Conservation (phyloP, 35 echinoderm and acorn worm genomes). For the Eucidaris tribuloides region DNA sequence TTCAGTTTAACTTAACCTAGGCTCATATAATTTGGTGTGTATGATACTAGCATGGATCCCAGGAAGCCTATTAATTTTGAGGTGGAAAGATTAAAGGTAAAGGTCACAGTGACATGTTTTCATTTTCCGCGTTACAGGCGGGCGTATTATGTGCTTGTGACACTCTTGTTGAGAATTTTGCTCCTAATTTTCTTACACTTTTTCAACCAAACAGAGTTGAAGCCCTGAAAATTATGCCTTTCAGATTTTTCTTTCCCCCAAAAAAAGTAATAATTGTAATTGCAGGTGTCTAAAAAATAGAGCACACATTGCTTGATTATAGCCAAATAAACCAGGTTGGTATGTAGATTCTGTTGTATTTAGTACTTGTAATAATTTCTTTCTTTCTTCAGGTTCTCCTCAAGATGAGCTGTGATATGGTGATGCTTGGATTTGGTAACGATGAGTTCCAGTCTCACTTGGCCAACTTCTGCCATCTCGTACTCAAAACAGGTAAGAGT, state of each 20-base stretch:
- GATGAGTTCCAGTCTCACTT: constrained; percentile 4
- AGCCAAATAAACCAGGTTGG: no score
- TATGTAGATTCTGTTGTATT: background rate
- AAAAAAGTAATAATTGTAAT: background rate
- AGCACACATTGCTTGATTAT: background rate
- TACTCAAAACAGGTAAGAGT: constrained; percentile 48
- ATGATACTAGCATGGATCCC: no score
- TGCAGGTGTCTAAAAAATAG: background rate
- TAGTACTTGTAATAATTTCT: background rate
- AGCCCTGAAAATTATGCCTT: no score
- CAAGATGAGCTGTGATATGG: constrained; percentile 31
- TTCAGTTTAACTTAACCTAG: no score
- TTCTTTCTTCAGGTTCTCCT: constrained; percentile 54
- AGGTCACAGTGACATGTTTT: no score
- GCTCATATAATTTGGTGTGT: no score
- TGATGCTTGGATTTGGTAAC: constrained; percentile 32
- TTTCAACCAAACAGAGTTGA: no score
- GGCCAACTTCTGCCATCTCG: constrained; percentile 39
- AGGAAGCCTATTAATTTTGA: no score
- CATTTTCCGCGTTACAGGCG: no score
- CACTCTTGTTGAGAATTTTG: background rate
- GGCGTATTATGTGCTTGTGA: no score
- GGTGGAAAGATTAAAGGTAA: no score
- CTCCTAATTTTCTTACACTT: no score
- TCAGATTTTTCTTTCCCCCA: background rate